Base-by-base conservation (phyloP, 1,140 invertebrate genomes). In the Danaus melanippus region DNA sequence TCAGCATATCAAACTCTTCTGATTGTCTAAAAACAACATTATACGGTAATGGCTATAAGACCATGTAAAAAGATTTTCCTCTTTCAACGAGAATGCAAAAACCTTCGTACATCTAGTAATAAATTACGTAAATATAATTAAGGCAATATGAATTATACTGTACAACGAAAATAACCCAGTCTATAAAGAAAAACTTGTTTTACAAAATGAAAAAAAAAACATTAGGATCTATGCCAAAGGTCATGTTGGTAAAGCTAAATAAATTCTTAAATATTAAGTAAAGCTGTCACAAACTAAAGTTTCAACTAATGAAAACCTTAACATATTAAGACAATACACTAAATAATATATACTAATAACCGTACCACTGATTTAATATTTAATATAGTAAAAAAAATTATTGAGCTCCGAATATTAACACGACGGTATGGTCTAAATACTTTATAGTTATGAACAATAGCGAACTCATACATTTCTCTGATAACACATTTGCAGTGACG, bases 121-220 rank as follows among this genome's bases (percentile, higher is more conserved):
- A 86, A 86, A 76, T 86, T 86, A 86, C 81, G 79, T 84, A 84
- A 81, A 80, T 82, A 82, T 82, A 86, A 84, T 84, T 83, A 84
- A 86, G 76, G 71, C 73, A 70, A 76, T 77, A 70, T 66, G 65
- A 76, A 67, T 68, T 57, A 71, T 66, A 70, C 78, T 85, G 73
- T 81, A 84, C 81, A 83, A 71, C 53, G 63, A 67, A 60, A 64
- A 58, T 62, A 61, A 64, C 58, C 62, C 65, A 67, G 64, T 66
- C 64, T 62, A 64, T 66, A 59, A 60, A 54, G 62, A 54, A 55
- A 55, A 62, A 58, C n/a, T n/a, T n/a, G 10, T 32, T 55, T 46
- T 32, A 32, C 21, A 32, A 32, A 32, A 21, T 2, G 55, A 60
- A 60, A 48, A 56, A 56, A 47, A 56, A 56, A 53, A 53, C 55